phyloP scores from a whole-genome alignment of 92 coral and sea anemone species.

The Porites evermanni region DNA sequence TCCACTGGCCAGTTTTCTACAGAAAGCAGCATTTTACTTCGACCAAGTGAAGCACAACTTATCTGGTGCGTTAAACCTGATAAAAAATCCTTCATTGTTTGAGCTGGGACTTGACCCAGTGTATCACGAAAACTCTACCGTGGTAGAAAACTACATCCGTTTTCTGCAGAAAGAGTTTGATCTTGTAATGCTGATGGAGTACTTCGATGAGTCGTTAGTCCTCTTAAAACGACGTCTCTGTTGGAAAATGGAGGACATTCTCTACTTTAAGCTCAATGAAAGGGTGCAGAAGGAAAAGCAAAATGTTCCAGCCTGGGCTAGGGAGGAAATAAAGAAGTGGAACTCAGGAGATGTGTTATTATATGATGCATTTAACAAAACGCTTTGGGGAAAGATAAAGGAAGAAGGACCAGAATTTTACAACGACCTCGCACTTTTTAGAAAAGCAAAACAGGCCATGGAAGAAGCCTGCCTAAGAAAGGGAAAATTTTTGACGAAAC shows the following conservation, averaged over 20 bases:
- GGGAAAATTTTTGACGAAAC: conserved; percentile 34
- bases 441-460: conserved; percentile 26
- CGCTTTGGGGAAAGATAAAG: conserved; percentile 70
- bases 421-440: conserved; percentile 58
- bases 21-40: conserved; percentile 3
- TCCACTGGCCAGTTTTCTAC: conserved; percentile 35
- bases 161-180: conserved; percentile 66
- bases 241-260: conserved; percentile 69
- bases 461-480: conserved; percentile 5
- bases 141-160: conserved; percentile 50
- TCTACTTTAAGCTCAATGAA: conserved; percentile 76
- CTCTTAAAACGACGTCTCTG: conserved; percentile 77
- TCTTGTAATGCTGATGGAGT: conserved; percentile 74
- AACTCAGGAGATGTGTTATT: conserved; percentile 68
- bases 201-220: conserved; percentile 83
- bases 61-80: conserved; percentile 9
- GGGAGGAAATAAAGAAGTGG: conserved; percentile 58
- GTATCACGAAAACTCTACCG: background rate
- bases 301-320: conserved; percentile 25
- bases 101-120: conserved; percentile 71
- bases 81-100: conserved; percentile 73
- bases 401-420: conserved; percentile 68
- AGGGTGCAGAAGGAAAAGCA: conserved; percentile 28
- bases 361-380: conserved; percentile 62
- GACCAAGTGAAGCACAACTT: background rate